phyloP scores from a whole-genome alignment of 2,888 invertebrate species.

The Harmothoe impar region DNA sequence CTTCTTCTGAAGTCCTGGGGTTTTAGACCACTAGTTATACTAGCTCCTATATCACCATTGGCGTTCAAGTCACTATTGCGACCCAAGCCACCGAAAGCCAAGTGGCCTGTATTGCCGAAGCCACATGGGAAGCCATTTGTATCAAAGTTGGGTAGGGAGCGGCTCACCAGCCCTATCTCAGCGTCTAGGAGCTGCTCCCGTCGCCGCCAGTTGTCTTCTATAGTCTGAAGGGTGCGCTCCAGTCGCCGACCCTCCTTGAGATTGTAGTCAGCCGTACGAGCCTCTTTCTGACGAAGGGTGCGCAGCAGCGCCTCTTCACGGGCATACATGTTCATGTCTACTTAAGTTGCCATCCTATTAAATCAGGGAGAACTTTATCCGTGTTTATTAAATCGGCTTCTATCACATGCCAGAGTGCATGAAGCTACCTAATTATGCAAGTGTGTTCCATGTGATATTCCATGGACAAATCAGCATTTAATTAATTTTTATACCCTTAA shows the following conservation, averaged over 20 bases:
- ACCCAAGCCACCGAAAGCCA: not conserved
- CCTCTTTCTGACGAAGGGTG: conserved; percentile 1
- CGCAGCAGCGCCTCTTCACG: not conserved
- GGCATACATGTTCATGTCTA: not conserved
- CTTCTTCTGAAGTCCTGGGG: too few relatives aligned
- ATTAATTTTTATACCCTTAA: too few relatives aligned
- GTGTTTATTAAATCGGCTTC: too few relatives aligned
- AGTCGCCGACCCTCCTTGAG: not conserved
- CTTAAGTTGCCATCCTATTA: too few relatives aligned
- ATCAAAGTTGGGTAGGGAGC: not conserved
- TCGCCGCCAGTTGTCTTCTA: not conserved
- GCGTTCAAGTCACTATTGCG: not conserved
- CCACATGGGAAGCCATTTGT: not conserved
- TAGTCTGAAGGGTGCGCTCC: not conserved
- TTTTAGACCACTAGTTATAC: too few relatives aligned
- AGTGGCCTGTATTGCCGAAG: not conserved
- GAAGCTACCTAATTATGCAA: too few relatives aligned
- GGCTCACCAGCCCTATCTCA: not conserved
- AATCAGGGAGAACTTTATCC: too few relatives aligned
- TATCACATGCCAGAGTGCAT: too few relatives aligned
- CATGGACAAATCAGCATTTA: too few relatives aligned
- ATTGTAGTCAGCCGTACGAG: not conserved
- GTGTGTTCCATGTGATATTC: too few relatives aligned
- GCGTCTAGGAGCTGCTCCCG: conserved; percentile 8
- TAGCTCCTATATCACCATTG: not conserved